These are phyloP conservation scores for Avahi laniger DNA, from an alignment of 2,797 vertebrate genomes.

Conservation along the genomic window DNA sequence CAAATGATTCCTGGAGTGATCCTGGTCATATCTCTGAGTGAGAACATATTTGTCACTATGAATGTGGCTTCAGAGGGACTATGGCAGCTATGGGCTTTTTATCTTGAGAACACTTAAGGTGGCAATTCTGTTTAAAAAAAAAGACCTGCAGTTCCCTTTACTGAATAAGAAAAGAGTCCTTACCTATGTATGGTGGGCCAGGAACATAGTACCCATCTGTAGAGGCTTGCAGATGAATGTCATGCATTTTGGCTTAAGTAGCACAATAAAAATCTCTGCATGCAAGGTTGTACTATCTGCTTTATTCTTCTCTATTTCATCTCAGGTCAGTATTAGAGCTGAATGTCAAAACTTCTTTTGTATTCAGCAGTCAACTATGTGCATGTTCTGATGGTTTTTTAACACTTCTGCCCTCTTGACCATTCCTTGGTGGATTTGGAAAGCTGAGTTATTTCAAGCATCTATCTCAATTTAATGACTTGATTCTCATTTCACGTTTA, in stretches of 20 bases:
- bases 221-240: not conserved
- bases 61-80: not conserved
- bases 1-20: not conserved
- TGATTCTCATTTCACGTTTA: not conserved
- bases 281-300: not conserved
- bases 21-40: not conserved
- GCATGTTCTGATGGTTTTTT: not conserved
- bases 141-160: not conserved
- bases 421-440: not conserved
- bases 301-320: not conserved
- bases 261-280: not conserved
- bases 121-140: not conserved
- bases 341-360: not conserved
- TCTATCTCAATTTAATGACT: not conserved
- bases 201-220: not conserved
- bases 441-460: not conserved
- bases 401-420: not conserved
- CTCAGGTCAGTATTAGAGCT: slow-evolving; percentile 4
- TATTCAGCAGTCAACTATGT: not conserved
- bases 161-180: not conserved
- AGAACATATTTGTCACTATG: not conserved
- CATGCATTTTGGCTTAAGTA: not conserved
- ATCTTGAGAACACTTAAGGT: not conserved
- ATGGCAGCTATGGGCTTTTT: not conserved
- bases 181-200: not conserved